Base-by-base conservation (phyloP, 2,888 invertebrate species). In the Polyommatus iphigenia region DNA sequence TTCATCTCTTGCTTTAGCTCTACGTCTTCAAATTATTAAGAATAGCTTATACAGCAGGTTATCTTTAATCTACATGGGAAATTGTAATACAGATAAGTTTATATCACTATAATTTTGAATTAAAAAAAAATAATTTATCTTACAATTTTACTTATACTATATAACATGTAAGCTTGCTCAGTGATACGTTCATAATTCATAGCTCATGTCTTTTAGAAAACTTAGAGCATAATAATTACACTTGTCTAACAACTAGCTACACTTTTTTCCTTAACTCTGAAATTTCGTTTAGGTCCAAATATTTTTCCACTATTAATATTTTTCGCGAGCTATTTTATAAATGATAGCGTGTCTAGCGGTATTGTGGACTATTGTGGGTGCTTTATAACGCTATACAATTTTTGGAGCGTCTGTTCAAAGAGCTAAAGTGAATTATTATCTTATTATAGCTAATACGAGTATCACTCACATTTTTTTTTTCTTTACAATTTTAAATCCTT, bases 401-500 rank as follows among this genome's bases (percentile, higher is more conserved):
- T 72, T 46, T 73, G 46, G 8, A 46, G 46, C 24, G 73, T 73
- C 73, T 73, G 46, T 13, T 73, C 46, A 85, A 90, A 90, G 90
- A 89, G 89, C 87, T 90, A 87, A 90, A 88, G 79, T 88, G 87
- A 89, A 85, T 85, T 89, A 89, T 89, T 87, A 85, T 85, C 86
- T 86, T 87, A 85, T 85, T 86, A 86, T 83, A 81, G 81, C 82
- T 80, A 82, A 84, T 46, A n/a, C n/a, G n/a, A n/a, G n/a, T n/a
- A 46, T 24, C 46, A 4, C 50, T 15, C 1, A 54, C 13, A 50
- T 0, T 13, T 10, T 13, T 3, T 54, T 54, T 15, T 3, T 50
- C 0, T 54, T 54, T 18, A 54, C 54, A 18, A 54, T 54, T 54
- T 18, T 15, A 5, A 13, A 5, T 54, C 3, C 18, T 18, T 18